Evolutionary conservation across 1,140 invertebrate genomes (phyloP).

Genomic region (Neotoxoptera formosana): DNA sequence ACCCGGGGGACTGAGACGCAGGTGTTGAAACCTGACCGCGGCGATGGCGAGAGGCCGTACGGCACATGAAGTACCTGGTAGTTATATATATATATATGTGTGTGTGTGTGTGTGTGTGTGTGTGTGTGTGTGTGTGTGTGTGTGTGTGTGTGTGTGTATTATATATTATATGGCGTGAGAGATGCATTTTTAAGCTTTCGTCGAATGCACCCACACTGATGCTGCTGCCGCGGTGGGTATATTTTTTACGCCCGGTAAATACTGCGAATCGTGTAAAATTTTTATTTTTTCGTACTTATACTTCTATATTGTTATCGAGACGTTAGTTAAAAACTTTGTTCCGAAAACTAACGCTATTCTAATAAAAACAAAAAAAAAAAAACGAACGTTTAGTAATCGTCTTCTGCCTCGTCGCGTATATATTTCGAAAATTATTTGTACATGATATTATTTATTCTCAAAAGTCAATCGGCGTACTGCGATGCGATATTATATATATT

Average conservation of each 20-base stretch:
- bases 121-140: too few relatives aligned
- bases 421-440: too few relatives aligned
- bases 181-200: conserved; percentile 19
- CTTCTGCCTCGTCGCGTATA: too few relatives aligned
- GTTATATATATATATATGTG: too few relatives aligned
- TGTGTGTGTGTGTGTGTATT: too few relatives aligned
- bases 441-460: too few relatives aligned
- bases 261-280: not conserved
- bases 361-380: not conserved
- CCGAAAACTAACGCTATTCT: not conserved
- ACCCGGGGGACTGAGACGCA: conserved; percentile 39
- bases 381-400: not conserved
- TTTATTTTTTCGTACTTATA: not conserved
- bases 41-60: not conserved
- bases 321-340: not conserved
- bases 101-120: too few relatives aligned
- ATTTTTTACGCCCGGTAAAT: not conserved
- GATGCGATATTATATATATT: not conserved
- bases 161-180: too few relatives aligned
- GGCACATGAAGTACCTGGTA: too few relatives aligned
- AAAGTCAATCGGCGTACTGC: not conserved
- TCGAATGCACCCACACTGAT: not conserved
- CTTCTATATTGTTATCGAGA: not conserved
- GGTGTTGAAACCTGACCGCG: conserved; percentile 50
- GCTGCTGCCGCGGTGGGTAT: not conserved